Evolutionary conservation across 2,113 vertebrate species (phyloP).

Genomic region (Notechis scutatus): DNA sequence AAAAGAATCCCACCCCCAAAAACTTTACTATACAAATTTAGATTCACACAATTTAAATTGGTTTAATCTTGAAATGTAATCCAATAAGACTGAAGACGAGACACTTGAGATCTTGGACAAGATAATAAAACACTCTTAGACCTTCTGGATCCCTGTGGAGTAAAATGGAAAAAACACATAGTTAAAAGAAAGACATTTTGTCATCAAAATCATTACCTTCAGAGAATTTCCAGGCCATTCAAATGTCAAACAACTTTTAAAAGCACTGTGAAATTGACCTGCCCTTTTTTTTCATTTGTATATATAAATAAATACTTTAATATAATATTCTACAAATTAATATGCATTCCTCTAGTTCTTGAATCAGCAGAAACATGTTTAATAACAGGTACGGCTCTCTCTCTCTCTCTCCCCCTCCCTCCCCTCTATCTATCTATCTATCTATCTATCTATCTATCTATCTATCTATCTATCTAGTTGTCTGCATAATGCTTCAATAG

Average conservation of each 20-base stretch:
- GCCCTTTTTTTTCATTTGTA: background rate
- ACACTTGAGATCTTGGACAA: slow-evolving; percentile 98
- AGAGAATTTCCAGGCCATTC: background rate
- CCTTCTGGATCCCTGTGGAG: slow-evolving; percentile 92
- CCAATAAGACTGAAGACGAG: slow-evolving; percentile 98
- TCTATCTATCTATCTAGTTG: too few species aligned
- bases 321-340: background rate
- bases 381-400: background rate
- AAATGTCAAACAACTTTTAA: background rate
- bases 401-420: too few species aligned
- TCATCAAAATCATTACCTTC: background rate
- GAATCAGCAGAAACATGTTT: background rate
- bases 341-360: background rate
- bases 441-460: too few species aligned
- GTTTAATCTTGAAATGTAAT: slow-evolving; percentile 99
- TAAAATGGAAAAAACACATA: slow-evolving; percentile 19
- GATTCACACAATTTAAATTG: slow-evolving; percentile 79
- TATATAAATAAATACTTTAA: background rate
- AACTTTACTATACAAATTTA: slow-evolving; percentile 47
- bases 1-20: slow-evolving; percentile 30
- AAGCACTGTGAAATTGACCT: background rate
- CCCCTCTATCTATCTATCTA: too few species aligned
- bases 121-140: slow-evolving; percentile 95
- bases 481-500: background rate
- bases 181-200: background rate